These are phyloP conservation scores for Diorhabda elongata DNA, from an alignment of 1,140 invertebrate species.

Conservation along the genomic window DNA sequence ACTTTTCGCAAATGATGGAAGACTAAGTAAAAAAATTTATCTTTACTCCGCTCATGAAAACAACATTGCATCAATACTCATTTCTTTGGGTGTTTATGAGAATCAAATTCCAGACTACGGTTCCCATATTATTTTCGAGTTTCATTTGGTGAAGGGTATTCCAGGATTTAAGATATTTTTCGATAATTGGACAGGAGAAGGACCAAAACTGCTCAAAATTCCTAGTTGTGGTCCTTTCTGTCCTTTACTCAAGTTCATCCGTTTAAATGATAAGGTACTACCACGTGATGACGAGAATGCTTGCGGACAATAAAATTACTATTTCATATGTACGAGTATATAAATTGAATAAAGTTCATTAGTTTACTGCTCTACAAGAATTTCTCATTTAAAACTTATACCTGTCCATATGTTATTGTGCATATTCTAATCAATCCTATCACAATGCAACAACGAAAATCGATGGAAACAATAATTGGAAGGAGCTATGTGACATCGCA, in stretches of 20 bases:
- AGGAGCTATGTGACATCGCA: too few species aligned
- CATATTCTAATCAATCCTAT: too few species aligned
- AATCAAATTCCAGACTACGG: constrained; percentile 56
- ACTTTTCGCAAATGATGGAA: constrained; percentile 49
- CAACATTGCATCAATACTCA: constrained; percentile 63
- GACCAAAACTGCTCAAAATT: constrained; percentile 35
- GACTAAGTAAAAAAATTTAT: constrained; percentile 57
- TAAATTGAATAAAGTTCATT: too few species aligned
- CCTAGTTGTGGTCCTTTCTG: constrained; percentile 40
- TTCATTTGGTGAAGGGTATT: constrained; percentile 28
- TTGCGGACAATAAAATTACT: too few species aligned
- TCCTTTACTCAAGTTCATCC: constrained; percentile 41
- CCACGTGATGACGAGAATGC: constrained; percentile 18
- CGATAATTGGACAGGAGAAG: constrained; percentile 27
- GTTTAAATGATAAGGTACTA: constrained; percentile 37
- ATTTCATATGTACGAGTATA: too few species aligned
- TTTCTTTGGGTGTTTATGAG: constrained; percentile 64
- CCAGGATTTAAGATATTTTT: constrained; percentile 38
- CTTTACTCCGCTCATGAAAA: constrained; percentile 71
- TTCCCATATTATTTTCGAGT: constrained; percentile 41
- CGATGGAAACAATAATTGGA: too few species aligned
- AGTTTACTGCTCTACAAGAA: too few species aligned
- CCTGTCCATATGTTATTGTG: too few species aligned
- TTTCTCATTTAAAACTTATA: too few species aligned
- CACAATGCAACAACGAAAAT: too few species aligned